Evolutionary conservation across 2,797 vertebrate genomes (phyloP).

Genomic region (Argentina silus): DNA sequence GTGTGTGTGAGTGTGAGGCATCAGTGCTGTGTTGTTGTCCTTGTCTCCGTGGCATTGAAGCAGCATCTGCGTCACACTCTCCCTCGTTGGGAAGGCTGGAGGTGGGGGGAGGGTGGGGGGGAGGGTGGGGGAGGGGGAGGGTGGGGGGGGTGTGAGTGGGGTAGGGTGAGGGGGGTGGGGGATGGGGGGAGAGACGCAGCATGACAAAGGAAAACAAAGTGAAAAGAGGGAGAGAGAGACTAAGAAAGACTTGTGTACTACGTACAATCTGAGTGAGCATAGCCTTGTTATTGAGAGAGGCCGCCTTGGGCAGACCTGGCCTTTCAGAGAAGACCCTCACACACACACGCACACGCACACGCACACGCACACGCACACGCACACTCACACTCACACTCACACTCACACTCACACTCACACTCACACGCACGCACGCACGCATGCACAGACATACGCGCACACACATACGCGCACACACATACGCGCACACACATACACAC

Average conservation of each 20-base stretch:
- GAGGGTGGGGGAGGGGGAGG: neutral
- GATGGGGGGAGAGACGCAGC: neutral
- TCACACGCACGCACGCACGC: neutral
- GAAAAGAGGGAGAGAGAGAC: neutral
- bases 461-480: neutral
- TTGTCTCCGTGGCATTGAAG: neutral
- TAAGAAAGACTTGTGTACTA: neutral
- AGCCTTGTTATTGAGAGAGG: too few species aligned
- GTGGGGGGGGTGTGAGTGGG: neutral
- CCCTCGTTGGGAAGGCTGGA: constrained; percentile 13
- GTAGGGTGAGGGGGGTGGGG: neutral
- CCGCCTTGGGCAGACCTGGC: too few species aligned
- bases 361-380: neutral
- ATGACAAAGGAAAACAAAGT: constrained; percentile 1
- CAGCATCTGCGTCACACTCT: constrained; percentile 16
- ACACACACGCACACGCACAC: neutral
- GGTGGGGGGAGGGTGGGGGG: neutral
- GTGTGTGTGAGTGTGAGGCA: neutral
- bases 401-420: neutral
- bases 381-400: neutral
- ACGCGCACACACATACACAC: neutral
- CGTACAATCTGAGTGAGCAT: neutral
- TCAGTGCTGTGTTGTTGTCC: neutral
- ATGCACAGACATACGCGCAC: too few species aligned
- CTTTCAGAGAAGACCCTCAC: neutral